phyloP scores from a whole-genome alignment of 2,113 vertebrate genomes.

The Barnardius zonarius region DNA sequence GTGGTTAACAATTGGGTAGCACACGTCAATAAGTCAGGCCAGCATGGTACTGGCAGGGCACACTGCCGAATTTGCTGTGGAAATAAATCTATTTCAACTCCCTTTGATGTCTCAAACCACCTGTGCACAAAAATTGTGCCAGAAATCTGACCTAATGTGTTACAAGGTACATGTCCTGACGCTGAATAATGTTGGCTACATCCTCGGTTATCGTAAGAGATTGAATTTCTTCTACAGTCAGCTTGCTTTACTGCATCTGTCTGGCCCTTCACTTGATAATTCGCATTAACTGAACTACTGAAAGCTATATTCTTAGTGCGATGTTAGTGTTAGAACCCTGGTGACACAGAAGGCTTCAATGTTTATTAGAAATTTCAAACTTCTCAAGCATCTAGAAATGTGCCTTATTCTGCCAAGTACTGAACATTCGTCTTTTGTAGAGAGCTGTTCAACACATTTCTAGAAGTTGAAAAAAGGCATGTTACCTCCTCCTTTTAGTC shows the following conservation, averaged over 20 bases:
- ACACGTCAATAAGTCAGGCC: background rate
- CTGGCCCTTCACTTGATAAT: background rate
- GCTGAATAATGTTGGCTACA: background rate
- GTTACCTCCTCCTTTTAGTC: background rate
- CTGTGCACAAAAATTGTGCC: background rate
- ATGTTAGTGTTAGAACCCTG: background rate
- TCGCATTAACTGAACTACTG: background rate
- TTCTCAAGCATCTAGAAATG: background rate
- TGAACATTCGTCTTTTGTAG: background rate
- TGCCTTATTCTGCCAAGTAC: background rate
- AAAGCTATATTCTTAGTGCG: background rate
- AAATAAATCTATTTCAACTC: background rate
- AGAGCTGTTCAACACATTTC: background rate
- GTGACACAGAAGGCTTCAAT: background rate
- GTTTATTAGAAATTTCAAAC: background rate
- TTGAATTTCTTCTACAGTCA: background rate
- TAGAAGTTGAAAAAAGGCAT: background rate
- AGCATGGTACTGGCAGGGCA: background rate
- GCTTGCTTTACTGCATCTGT: background rate
- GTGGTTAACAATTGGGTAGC: background rate
- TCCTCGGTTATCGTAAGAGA: background rate
- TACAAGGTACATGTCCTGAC: background rate
- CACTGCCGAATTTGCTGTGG: background rate
- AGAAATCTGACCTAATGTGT: conserved; percentile 11
- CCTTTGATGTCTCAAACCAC: conserved; percentile 22